Evolutionary conservation across 2,113 vertebrate genomes (phyloP), one percentile per base, ranked within the genome.

Genomic region (Equus quagga): DNA sequence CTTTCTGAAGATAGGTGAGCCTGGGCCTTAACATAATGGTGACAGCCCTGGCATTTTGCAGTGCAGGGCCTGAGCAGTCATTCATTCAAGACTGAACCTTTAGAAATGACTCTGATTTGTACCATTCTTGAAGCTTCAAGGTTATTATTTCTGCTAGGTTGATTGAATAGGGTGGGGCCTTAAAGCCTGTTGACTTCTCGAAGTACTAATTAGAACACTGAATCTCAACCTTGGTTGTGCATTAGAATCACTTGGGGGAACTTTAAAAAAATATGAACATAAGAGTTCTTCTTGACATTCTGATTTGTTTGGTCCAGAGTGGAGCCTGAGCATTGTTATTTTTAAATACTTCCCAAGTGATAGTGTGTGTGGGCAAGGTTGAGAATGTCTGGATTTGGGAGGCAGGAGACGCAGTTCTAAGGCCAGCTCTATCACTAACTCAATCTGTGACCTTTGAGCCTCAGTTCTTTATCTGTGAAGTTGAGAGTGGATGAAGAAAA

Each of bases 51-150:
- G 19, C 36, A 76, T 58, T 89, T 96, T 44, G 81, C 31, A 75
- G 14, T 31, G 12, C 5, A 15, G 80, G 41, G 26, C 19, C 23
- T 49, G 41, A 73, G 28, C 18, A 88, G 65, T 81, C 21, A 83
- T 62, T 82, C 14, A 12, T 31, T 93, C 15, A 85, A 19, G 78
- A 81, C 23, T 94, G 49, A 64, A 18, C 19, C 26, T 90, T 79
- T 96, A 93, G 49, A 87, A 96, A 58, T 92, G 78, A 72, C 54
- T 94, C 26, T 82, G 13, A 8, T 56, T 54, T 86, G 36, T 90
- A 90, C 67, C 62, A 67, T 94, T 94, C 12, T 81, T 93, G 76
- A 60, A 69, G 36, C 18, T 84, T 70, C 24, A 78, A n/a, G 64
- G 36, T 91, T 85, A 54, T 60, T 41, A 23, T 92, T 96, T n/a